A percentile compares a stretch with the other conserved stretches of the same genome.
These are phyloP conservation scores for Jacana jacana DNA, from an alignment of 2,113 vertebrate species.

Conservation along the genomic window DNA sequence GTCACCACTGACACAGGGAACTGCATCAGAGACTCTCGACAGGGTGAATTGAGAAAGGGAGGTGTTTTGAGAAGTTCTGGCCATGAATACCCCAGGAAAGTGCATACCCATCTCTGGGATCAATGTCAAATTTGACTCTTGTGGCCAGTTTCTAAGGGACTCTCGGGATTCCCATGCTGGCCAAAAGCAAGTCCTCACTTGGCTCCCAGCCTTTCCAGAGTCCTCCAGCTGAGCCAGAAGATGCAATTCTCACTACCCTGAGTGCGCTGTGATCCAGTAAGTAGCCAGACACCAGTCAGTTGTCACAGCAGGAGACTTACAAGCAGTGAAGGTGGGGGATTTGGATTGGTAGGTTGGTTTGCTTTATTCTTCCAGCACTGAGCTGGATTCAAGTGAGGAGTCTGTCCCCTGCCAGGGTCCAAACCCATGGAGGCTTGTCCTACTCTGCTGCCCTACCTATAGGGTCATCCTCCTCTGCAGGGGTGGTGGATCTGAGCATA, in stretches of 20 bases:
- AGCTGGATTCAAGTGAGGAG: not conserved
- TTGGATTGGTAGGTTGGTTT: not conserved
- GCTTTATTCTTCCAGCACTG: not conserved
- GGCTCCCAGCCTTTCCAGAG: not conserved
- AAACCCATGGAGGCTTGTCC: not conserved
- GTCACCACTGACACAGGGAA: not conserved
- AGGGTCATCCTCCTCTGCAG: not conserved
- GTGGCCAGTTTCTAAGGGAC: not conserved
- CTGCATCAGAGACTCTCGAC: not conserved
- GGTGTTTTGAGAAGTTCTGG: not conserved
- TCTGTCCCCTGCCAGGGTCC: not conserved
- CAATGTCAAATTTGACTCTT: not conserved
- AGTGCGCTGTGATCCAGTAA: not conserved
- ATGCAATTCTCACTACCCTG: not conserved
- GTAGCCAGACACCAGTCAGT: not conserved
- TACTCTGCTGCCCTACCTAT: not conserved
- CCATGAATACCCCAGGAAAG: not conserved
- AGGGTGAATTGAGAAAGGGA: not conserved
- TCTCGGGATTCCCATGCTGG: not conserved
- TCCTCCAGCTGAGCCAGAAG: not conserved
- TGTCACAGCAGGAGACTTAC: not conserved
- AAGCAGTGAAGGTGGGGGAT: accelerated
- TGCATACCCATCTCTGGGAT: not conserved
- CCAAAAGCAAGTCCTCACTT: not conserved
- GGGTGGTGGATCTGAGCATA: not conserved